Evolutionary conservation across 2,888 invertebrate genomes (phyloP), one percentile per base, ranked within the genome.

Genomic region (Spilarctia lutea): DNA sequence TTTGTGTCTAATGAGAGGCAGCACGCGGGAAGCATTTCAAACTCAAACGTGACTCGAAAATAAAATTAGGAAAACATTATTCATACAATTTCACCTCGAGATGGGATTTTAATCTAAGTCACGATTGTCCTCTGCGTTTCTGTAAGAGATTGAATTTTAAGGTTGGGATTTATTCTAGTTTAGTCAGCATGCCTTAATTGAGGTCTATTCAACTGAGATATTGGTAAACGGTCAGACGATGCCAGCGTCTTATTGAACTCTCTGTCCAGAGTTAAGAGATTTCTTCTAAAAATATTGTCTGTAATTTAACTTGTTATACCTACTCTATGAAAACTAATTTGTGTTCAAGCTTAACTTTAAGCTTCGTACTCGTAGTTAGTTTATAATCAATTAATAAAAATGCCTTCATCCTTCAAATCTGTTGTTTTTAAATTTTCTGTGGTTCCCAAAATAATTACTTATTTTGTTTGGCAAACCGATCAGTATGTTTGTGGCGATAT

Each of bases 141-240:
- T 90, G 83, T 87, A 84, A 86, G 85, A 81, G 85, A 88, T 88
- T 85, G 83, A 86, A 87, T 90, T 91, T 90, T 89, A 85, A 88
- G 85, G 83, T 72, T 78, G 81, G 83, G 85, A 91, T 91, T 90
- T 91, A 89, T 91, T 91, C 84, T 90, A 89, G 87, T 86, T 87
- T 87, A 83, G 87, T 85, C 86, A 85, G 86, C 83, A 86, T 83
- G 83, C 86, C 89, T 91, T 93, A 93, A 94, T 94, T 94, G 93
- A 89, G 90, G 88, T 87, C 91, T 87, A 92, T 94, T 94, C 91
- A 94, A 84, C 86, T 88, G 90, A 89, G 89, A 90, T 92, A 93
- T 93, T 92, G 91, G 89, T 89, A 89, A 90, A 88, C 88, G 91
- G 90, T 88, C 91, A 90, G 84, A 88, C 83, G 84, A 78, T 85